Conservation (phyloP, 2,797 vertebrate genomes). For the Crax fasciolata region DNA sequence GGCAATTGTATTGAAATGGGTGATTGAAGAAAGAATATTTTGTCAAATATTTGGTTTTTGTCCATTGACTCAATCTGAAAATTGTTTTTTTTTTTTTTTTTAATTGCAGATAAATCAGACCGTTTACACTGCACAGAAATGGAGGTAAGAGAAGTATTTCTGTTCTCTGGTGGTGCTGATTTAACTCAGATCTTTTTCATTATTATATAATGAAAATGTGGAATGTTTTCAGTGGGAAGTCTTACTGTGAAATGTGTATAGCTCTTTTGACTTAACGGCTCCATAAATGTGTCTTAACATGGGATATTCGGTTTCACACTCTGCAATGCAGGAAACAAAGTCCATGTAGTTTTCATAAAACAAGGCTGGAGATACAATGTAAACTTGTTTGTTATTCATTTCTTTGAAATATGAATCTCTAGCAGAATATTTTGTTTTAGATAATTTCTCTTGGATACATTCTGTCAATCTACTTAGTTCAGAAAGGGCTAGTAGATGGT, state of each 20-base stretch:
- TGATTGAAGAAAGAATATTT: neutral
- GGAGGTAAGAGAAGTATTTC: constrained; percentile 81
- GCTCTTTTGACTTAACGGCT: neutral
- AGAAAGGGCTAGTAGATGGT: neutral
- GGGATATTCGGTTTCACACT: neutral
- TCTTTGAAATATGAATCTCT: neutral
- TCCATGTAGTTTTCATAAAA: neutral
- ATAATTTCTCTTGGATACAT: neutral
- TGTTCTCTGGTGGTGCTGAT: neutral
- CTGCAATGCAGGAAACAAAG: neutral
- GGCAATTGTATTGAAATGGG: neutral
- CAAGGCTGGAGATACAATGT: neutral
- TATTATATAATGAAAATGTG: neutral
- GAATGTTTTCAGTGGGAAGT: neutral
- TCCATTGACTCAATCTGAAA: neutral
- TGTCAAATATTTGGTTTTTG: neutral
- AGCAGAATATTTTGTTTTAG: neutral
- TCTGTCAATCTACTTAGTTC: neutral
- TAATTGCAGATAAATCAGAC: constrained; percentile 79
- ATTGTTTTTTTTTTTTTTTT: constrained; percentile 38
- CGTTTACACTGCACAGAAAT: constrained; percentile 80
- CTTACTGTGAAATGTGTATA: neutral
- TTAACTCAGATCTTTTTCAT: neutral
- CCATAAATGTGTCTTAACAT: neutral
- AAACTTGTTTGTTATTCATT: neutral